phyloP scores from a whole-genome alignment of 2,113 vertebrate genomes.

The Calyptomena viridis region DNA sequence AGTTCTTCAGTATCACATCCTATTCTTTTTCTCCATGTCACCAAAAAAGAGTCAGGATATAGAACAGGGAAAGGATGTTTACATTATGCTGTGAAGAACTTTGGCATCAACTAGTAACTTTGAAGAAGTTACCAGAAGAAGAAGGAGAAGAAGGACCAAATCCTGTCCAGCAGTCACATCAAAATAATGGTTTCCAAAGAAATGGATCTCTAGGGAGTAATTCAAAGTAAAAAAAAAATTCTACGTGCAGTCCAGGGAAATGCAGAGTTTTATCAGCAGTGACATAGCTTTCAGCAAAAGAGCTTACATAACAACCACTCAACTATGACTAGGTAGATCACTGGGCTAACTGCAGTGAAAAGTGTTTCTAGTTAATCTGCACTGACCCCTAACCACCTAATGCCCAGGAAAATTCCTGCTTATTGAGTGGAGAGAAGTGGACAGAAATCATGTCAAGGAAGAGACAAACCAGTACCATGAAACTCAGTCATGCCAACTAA shows the following conservation, averaged over 20 bases:
- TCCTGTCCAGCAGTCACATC: not conserved
- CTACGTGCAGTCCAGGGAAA: not conserved
- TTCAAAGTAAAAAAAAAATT: not conserved
- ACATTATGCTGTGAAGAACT: not conserved
- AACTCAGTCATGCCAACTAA: not conserved
- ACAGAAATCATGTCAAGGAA: not conserved
- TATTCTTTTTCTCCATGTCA: not conserved
- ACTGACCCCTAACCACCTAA: not conserved
- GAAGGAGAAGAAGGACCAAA: not conserved
- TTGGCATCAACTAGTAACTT: not conserved
- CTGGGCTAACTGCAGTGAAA: not conserved
- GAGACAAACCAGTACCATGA: not conserved
- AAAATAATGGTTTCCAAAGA: not conserved
- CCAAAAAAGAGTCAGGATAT: not conserved
- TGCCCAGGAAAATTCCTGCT: not conserved
- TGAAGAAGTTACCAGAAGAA: not conserved
- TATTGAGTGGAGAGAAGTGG: not conserved
- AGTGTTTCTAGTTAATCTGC: not conserved
- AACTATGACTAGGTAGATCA: not conserved
- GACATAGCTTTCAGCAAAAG: not conserved
- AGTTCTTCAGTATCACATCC: not conserved
- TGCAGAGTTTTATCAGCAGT: not conserved
- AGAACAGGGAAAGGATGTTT: not conserved
- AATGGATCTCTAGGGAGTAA: not conserved
- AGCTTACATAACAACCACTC: not conserved